Base-by-base conservation (phyloP, 1,140 invertebrate species). In the Papilio aristodemus region DNA sequence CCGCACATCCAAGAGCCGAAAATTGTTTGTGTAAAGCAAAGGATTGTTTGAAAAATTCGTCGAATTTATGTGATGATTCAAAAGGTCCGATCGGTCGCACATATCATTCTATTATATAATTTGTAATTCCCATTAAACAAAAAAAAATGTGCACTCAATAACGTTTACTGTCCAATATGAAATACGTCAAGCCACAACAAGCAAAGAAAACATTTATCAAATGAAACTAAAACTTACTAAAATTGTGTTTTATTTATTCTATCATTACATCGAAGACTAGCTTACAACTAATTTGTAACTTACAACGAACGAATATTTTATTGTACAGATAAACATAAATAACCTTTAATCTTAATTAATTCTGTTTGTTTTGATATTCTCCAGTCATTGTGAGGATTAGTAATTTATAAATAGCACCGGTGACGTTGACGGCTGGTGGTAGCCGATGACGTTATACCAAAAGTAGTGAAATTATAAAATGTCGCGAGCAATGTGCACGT, bases 211-310 rank as follows among this genome's bases (percentile, higher is more conserved):
- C 7, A n/a, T 64, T 41, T 11, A 14, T 54, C 62, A 67, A 69
- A 72, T 71, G 63, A 78, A 75, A 75, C 38, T 39, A 67, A 59
- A 72, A 68, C 63, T 67, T 68, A 67, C 3, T 71, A 73, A 64
- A 67, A 68, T 73, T 68, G 66, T 62, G 38, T 79, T 85, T 78
- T 75, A 77, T 85, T 73, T 78, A 72, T 76, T 78, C 79, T 77
- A 83, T 73, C 69, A 75, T 78, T 86, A 84, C 72, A 73, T 78
- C 79, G 85, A 85, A 81, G 88, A 90, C 88, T 90, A 90, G 87
- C 88, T 90, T 90, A 90, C 50, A 86, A 81, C 88, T 90, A 90
- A 88, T 90, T 90, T 90, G 88, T 91, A 84, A 86, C 85, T 88
- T 88, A 87, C 64, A 79, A 79, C 71, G 69, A 79, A 76, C 72